These are phyloP conservation scores for Phyllotreta cruciferae DNA, from an alignment of 2,888 invertebrate species.

Conservation along the genomic window DNA sequence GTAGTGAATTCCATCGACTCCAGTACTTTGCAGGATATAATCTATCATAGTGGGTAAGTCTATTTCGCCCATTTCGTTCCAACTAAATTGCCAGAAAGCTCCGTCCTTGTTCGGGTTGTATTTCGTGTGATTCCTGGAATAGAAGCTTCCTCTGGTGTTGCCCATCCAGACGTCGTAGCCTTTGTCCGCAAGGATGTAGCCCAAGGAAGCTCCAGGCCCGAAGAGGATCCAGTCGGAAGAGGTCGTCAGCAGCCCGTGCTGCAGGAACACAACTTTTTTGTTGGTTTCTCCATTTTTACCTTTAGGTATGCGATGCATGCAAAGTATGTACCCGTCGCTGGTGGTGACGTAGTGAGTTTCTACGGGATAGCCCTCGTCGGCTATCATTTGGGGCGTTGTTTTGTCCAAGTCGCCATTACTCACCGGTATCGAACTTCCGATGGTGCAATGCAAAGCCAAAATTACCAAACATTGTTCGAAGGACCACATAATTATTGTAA, in stretches of 20 bases:
- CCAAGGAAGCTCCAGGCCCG: constrained; percentile 59
- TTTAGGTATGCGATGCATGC: constrained; percentile 64
- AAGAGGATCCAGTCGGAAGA: constrained; percentile 66
- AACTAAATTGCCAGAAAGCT: constrained; percentile 66
- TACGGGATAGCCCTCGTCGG: constrained; percentile 50
- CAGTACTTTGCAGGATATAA: constrained; percentile 68
- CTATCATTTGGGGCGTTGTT: too few species aligned
- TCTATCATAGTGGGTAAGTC: constrained; percentile 87
- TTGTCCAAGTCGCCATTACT: too few species aligned
- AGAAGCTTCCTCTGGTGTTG: constrained; percentile 47
- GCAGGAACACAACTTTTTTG: constrained; percentile 58
- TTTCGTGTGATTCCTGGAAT: constrained; percentile 43
- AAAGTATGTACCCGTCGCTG: constrained; percentile 65
- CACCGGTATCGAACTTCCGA: too few species aligned
- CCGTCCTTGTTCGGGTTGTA: constrained; percentile 42
- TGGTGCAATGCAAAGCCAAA: too few species aligned
- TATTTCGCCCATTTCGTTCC: constrained; percentile 80
- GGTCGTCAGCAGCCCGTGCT: constrained; percentile 64
- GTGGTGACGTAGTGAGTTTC: constrained; percentile 61
- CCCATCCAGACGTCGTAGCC: constrained; percentile 53
- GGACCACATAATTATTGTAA: too few species aligned
- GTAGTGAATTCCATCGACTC: constrained; percentile 71
- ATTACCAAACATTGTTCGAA: too few species aligned
- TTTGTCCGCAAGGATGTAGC: constrained; percentile 46
- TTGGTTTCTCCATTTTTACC: constrained; percentile 50